Percentiles rank a stretch among this genome's conserved stretches.
Conservation (phyloP, 2,113 vertebrate genomes). For the Syngnathus floridae region DNA sequence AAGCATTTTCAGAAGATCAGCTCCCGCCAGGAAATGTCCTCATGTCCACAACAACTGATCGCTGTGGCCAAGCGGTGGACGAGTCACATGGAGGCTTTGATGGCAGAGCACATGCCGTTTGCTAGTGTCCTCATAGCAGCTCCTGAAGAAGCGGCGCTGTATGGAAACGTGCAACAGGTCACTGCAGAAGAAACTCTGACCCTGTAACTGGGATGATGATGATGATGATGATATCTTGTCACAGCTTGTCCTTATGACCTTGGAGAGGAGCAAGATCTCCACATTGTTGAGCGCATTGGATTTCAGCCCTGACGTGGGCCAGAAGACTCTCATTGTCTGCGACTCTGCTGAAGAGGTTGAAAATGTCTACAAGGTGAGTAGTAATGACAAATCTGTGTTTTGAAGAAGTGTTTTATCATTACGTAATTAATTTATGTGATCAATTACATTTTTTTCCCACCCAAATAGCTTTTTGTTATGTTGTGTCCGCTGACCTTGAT, state of each 20-base stretch:
- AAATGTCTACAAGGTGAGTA: constrained; percentile 74
- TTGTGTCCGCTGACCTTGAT: no score
- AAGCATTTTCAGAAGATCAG: constrained; percentile 74
- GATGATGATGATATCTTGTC: not conserved
- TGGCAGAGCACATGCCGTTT: constrained; percentile 72
- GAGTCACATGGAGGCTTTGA: constrained; percentile 60
- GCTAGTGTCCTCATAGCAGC: constrained; percentile 76
- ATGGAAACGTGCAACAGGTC: constrained; percentile 85
- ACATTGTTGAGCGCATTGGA: constrained; percentile 74
- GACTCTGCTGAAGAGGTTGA: constrained; percentile 75
- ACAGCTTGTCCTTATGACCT: constrained; percentile 75
- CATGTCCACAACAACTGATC: constrained; percentile 72
- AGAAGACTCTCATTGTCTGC: constrained; percentile 84
- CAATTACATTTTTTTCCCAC: not conserved
- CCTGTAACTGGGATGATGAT: not conserved
- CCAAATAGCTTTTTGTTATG: no score
- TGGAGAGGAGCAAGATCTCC: constrained; percentile 69
- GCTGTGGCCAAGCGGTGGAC: constrained; percentile 77
- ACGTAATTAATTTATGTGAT: not conserved
- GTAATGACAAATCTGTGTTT: not conserved
- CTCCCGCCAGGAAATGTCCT: constrained; percentile 47
- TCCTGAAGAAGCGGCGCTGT: constrained; percentile 81
- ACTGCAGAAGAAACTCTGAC: not conserved
- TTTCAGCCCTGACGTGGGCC: constrained; percentile 58
- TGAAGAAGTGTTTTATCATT: not conserved